A percentile compares a stretch with the other conserved stretches of the same genome.
Conservation (phyloP, 2,113 vertebrate genomes). For the Protomyctophum bolini region DNA sequence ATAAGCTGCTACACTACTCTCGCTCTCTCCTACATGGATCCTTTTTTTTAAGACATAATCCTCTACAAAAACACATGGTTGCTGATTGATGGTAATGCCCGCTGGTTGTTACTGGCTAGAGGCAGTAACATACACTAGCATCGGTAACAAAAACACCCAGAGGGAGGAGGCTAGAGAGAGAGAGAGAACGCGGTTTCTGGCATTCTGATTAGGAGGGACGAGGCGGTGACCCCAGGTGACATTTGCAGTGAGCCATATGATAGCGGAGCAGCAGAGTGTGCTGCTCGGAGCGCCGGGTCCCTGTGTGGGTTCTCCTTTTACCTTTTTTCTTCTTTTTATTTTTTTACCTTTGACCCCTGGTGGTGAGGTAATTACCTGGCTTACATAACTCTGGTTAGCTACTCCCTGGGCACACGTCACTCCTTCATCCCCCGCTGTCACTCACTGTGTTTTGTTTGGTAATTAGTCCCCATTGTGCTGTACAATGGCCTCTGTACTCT, state of each 20-base stretch:
- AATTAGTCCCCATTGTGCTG: conserved; percentile 63
- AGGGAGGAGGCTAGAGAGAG: conserved; percentile 32
- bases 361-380: conserved; percentile 72
- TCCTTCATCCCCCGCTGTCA: conserved; percentile 38
- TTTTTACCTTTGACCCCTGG: conserved; percentile 55
- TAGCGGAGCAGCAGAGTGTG: conserved; percentile 8
- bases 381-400: conserved; percentile 66
- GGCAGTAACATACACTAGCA: conserved; percentile 35
- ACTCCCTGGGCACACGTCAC: conserved; percentile 27
- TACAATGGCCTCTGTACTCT: background rate
- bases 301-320: conserved; percentile 49
- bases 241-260: conserved; percentile 32
- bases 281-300: conserved; percentile 40
- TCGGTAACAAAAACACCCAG: background rate
- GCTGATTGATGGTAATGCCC: conserved; percentile 73
- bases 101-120: conserved; percentile 55
- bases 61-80: conserved; percentile 70
- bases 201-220: conserved; percentile 53
- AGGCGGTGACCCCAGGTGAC: conserved; percentile 48
- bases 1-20: conserved; percentile 59
- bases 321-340: background rate
- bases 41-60: conserved; percentile 69
- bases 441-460: conserved; percentile 58
- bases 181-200: conserved; percentile 14
- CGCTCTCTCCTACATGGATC: conserved; percentile 33